Conservation (phyloP, 1,140 invertebrate species). For the Limonius californicus region DNA sequence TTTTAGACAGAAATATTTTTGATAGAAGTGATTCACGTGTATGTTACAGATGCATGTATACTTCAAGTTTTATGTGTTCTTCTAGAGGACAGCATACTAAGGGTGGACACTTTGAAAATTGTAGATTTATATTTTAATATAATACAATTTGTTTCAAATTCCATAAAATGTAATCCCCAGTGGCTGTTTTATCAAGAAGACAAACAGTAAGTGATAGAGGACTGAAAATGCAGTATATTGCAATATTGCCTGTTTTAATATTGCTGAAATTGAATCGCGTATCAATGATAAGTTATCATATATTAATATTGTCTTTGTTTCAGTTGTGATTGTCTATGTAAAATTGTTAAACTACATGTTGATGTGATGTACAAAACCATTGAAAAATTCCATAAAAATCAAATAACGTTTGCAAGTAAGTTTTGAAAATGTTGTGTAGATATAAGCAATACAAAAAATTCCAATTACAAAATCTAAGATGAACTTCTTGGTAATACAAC, state of each 20-base stretch:
- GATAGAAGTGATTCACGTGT: background rate
- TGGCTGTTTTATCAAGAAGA: background rate
- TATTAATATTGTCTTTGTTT: background rate
- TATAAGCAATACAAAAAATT: too few species aligned
- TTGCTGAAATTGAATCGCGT: too few species aligned
- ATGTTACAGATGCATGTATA: background rate
- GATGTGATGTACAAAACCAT: background rate
- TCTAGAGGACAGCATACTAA: background rate
- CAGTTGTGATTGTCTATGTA: background rate
- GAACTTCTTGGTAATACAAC: too few species aligned
- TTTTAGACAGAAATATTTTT: background rate
- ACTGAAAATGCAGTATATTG: too few species aligned
- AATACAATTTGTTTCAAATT: background rate
- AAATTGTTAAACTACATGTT: background rate
- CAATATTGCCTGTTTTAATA: too few species aligned
- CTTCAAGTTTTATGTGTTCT: background rate
- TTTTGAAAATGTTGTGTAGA: too few species aligned
- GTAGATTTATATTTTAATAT: background rate
- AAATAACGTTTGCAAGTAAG: too few species aligned
- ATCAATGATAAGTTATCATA: background rate
- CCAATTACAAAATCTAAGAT: too few species aligned
- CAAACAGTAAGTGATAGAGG: conserved; percentile 4
- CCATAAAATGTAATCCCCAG: background rate
- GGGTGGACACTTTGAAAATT: background rate
- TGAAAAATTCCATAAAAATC: too few species aligned